These are phyloP conservation scores for Scaptomyza graminum DNA, from an alignment of 1,140 invertebrate genomes.

Conservation along the genomic window DNA sequence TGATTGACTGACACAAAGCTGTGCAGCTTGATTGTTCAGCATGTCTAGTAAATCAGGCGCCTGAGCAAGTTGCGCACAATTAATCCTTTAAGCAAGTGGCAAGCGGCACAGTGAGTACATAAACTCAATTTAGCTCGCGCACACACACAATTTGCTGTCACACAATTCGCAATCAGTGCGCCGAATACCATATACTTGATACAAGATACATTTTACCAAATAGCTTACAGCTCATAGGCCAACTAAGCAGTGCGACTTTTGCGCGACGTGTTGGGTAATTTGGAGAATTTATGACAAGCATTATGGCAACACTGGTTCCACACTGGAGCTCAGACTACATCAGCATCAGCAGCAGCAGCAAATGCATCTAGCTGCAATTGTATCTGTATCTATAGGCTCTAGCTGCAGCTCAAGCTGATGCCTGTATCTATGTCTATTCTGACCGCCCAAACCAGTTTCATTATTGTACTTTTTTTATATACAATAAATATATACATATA, in stretches of 20 bases:
- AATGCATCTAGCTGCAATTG: slow-evolving; percentile 5
- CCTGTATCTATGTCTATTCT: slow-evolving; percentile 49
- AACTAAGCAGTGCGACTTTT: slow-evolving; percentile 44
- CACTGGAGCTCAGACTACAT: slow-evolving; percentile 24
- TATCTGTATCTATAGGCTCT: slow-evolving; percentile 2
- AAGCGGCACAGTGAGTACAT: slow-evolving; percentile 45
- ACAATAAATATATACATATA: slow-evolving; percentile 4
- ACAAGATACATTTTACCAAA: slow-evolving; percentile 19
- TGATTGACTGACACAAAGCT: slow-evolving; percentile 40
- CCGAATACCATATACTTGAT: slow-evolving; percentile 13
- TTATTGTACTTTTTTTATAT: slow-evolving; percentile 54
- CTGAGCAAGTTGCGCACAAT: slow-evolving; percentile 37
- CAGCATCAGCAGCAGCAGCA: slow-evolving; percentile 4
- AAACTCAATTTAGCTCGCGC: slow-evolving; percentile 68
- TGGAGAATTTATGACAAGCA: slow-evolving; percentile 80
- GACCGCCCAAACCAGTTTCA: slow-evolving; percentile 78
- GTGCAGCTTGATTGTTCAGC: slow-evolving; percentile 43
- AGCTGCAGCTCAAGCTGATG: slow-evolving; percentile 7
- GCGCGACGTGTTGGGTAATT: slow-evolving; percentile 76
- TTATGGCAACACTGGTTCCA: slow-evolving; percentile 77
- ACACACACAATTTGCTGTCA: slow-evolving; percentile 55
- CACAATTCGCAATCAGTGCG: slow-evolving; percentile 77
- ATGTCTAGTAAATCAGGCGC: slow-evolving; percentile 45
- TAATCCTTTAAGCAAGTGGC: slow-evolving; percentile 63
- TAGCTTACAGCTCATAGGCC: slow-evolving; percentile 20